Percentiles rank a stretch among this genome's conserved stretches.
Conservation (phyloP, 1,140 invertebrate species). For the Euborellia annulipes region DNA sequence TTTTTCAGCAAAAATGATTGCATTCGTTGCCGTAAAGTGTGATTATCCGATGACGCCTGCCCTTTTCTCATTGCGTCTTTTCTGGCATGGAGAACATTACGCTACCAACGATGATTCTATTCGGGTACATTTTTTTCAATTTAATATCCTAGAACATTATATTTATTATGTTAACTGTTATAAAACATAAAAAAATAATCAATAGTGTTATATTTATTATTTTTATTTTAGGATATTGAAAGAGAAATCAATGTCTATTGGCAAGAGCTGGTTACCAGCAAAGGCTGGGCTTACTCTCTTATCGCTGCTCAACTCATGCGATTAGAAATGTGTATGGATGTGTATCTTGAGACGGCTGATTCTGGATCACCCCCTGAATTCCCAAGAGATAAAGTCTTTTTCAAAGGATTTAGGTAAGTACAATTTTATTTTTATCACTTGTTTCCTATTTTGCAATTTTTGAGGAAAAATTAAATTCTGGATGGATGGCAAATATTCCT, state of each 20-base stretch:
- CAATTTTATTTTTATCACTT: too few relatives aligned
- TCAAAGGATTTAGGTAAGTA: constrained; percentile 40
- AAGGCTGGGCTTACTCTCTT: constrained; percentile 29
- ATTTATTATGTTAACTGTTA: not conserved
- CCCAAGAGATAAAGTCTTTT: constrained; percentile 62
- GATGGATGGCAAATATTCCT: too few relatives aligned
- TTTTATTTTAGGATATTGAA: constrained; percentile 44
- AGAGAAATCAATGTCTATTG: constrained; percentile 51
- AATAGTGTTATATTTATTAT: not conserved
- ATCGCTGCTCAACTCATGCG: constrained; percentile 62
- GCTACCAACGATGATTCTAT: constrained; percentile 47
- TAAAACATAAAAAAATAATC: not conserved
- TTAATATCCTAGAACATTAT: not conserved
- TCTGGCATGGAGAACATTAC: constrained; percentile 51
- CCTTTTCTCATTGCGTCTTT: constrained; percentile 46
- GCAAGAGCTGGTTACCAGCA: constrained; percentile 26
- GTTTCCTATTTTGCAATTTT: too few relatives aligned
- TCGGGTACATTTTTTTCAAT: constrained; percentile 31
- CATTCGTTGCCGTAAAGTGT: constrained; percentile 57
- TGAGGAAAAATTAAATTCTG: too few relatives aligned
- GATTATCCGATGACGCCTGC: constrained; percentile 67
- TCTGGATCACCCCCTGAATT: constrained; percentile 42
- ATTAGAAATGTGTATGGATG: constrained; percentile 68
- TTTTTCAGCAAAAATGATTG: constrained; percentile 48
- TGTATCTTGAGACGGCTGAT: constrained; percentile 62